Percentiles rank a stretch among this genome's conserved stretches.
Conservation (phyloP, 2,888 invertebrate species). For the Dryococelus australis region DNA sequence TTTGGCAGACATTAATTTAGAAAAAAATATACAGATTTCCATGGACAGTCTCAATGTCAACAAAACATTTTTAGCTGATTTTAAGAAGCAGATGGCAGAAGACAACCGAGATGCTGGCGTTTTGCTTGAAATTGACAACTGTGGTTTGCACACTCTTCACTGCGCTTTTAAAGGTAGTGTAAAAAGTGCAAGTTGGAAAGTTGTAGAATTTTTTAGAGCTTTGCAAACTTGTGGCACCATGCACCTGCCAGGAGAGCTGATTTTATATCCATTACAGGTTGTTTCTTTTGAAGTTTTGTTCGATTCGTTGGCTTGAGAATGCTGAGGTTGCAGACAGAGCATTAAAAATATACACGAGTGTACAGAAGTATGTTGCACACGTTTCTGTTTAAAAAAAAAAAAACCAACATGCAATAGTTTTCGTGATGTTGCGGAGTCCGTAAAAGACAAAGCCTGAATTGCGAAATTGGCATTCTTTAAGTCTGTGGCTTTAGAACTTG, state of each 20-base stretch:
- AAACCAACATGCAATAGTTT: no score
- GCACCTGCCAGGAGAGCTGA: constrained; percentile 1
- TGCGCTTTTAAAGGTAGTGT: neutral
- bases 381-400: constrained; percentile 4
- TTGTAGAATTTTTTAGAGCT: neutral
- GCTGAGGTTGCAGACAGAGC: neutral
- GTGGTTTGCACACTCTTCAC: neutral
- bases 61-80: neutral
- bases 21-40: neutral
- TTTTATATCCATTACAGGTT: neutral
- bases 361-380: neutral
- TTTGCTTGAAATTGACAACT: neutral
- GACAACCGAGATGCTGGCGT: neutral
- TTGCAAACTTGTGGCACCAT: neutral
- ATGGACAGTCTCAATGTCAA: neutral
- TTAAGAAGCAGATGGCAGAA: no score
- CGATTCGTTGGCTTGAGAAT: neutral
- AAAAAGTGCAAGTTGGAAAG: neutral
- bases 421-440: no score
- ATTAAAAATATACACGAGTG: neutral
- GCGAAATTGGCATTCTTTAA: neutral
- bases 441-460: no score
- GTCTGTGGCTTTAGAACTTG: neutral
- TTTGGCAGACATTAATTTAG: neutral
- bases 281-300: neutral